These are phyloP conservation scores for Colostygia pectinataria DNA, from an alignment of 2,888 invertebrate genomes.

Conservation along the genomic window DNA sequence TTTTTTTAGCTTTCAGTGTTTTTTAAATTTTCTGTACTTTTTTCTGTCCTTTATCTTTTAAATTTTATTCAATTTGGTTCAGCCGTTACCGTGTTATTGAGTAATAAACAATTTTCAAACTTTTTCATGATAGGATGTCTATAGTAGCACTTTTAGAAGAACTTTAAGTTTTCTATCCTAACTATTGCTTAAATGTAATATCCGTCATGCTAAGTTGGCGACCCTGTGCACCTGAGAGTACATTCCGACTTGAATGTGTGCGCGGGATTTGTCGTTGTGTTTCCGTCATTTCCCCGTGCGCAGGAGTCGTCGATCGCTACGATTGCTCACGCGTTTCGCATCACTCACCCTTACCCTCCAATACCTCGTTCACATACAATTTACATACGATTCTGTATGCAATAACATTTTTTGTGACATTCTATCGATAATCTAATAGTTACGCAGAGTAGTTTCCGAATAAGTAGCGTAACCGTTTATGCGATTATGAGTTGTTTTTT, in stretches of 20 bases:
- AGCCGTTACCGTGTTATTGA: too few relatives aligned
- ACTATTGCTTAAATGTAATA: not conserved
- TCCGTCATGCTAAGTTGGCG: conserved; percentile 19
- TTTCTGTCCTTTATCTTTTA: too few relatives aligned
- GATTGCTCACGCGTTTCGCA: conserved; percentile 82
- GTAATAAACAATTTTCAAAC: too few relatives aligned
- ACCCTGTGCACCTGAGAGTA: conserved; percentile 25
- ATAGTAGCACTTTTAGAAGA: too few relatives aligned
- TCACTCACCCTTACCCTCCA: conserved; percentile 74
- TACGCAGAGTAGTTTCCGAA: conserved; percentile 36
- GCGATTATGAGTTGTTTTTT: conserved; percentile 17
- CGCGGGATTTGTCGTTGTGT: conserved; percentile 50
- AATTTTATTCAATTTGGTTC: too few relatives aligned
- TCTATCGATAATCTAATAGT: conserved; percentile 67
- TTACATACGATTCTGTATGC: conserved; percentile 72
- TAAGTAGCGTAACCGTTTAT: conserved; percentile 33
- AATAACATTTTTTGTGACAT: conserved; percentile 59
- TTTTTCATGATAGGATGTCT: too few relatives aligned
- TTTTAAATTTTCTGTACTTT: too few relatives aligned
- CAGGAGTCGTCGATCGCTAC: conserved; percentile 75
- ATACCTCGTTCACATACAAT: conserved; percentile 74
- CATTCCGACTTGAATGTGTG: conserved; percentile 34
- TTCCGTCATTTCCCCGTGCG: conserved; percentile 73
- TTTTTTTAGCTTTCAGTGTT: too few relatives aligned
- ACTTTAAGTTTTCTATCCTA: not conserved